Base-by-base conservation (phyloP, 2,888 invertebrate species). In the Amblyjoppa fuscipennis region DNA sequence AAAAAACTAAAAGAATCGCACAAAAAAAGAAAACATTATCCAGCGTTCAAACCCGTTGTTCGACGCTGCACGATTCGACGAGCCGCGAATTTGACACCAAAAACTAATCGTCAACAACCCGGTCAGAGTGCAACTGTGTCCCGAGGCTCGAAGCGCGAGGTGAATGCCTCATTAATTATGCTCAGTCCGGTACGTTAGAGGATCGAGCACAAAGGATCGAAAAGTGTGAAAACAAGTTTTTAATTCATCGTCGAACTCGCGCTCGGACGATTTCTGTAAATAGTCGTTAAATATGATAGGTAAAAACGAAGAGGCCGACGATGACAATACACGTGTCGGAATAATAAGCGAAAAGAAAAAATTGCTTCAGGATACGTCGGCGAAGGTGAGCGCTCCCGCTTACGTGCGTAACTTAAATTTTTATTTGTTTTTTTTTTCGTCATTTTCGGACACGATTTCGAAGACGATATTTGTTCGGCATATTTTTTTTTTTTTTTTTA, bases 271-370 rank as follows among this genome's bases (percentile, higher is more conserved):
- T 79, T 70, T 25, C 25, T 11, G 59, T 61, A 38, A 25, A 51
- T 68, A 45, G 45, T 75, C 56, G 56, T 45, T 69, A 74, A 38
- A 76, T 85, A 93, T 92, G 93, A 92, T 91, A 89, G 91, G 88
- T 64, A 92, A 90, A 70, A 90, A 91, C 89, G 90, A 90, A 78
- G 87, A 90, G 38, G 73, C 71, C 53, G 83, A 87, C 25, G 89
- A 89, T 70, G 88, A 89, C 20, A 84, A 88, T 76, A 86, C 83
- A 31, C 87, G 90, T 61, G 92, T 91, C 64, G 91, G 90, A 87
- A 81, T 92, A 56, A 92, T 93, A 78, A 87, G 91, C 41, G 91
- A 93, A 49, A 93, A 92, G 76, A 91, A 90, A 81, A 91, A 88
- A 71, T 87, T 90, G 49, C 88, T 94, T 56, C 92, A 93, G 25